Percentiles rank a stretch among this genome's conserved stretches.
Evolutionary conservation across 2,113 vertebrate species (phyloP).

Genomic region (Ceyx cyanopectus): DNA sequence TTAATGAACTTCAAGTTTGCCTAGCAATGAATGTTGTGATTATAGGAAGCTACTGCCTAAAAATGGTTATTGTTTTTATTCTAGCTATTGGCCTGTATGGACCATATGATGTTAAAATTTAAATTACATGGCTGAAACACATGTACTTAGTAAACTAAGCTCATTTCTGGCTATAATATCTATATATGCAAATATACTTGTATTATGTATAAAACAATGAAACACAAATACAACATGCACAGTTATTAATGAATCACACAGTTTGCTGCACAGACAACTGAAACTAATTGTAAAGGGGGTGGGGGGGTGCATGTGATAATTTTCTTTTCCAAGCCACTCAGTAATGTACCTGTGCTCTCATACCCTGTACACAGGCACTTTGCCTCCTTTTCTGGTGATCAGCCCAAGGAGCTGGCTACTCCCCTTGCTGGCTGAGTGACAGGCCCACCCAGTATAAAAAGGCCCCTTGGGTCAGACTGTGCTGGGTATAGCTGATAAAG

Average conservation of each 20-base stretch:
- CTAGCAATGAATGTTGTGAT: not conserved
- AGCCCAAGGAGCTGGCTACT: conserved; percentile 18
- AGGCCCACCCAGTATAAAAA: conserved; percentile 3
- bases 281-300: not conserved
- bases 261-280: not conserved
- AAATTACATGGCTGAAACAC: not conserved
- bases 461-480: not conserved
- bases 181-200: not conserved
- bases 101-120: not conserved
- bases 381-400: not conserved
- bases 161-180: not conserved
- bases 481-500: conserved; percentile 7
- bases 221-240: not conserved
- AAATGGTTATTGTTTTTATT: not conserved
- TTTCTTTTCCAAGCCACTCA: not conserved
- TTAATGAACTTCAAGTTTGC: not conserved
- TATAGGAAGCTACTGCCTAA: not conserved
- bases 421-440: conserved; percentile 39
- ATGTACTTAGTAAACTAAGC: not conserved
- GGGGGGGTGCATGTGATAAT: accelerated
- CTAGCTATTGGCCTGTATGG: not conserved
- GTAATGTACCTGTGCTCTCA: not conserved
- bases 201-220: not conserved
- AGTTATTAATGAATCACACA: not conserved
- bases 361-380: not conserved